Evolutionary conservation across 2,888 invertebrate species (phyloP).

Genomic region (Erebia epiphron): DNA sequence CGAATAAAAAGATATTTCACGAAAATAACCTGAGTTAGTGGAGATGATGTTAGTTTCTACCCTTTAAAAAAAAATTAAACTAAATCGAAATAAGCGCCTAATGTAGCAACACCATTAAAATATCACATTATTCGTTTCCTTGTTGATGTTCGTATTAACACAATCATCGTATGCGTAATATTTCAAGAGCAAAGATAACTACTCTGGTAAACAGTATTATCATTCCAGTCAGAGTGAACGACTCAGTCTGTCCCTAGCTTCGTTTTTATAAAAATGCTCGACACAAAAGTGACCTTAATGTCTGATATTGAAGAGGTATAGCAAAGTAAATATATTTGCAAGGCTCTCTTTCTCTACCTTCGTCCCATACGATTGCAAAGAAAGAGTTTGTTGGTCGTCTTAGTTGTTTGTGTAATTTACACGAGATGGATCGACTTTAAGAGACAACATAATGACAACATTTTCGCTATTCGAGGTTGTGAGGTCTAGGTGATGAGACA

Average conservation of each 20-base stretch:
- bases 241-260: background rate
- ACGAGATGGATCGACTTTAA: too few relatives aligned
- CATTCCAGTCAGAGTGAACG: background rate
- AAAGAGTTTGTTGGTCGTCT: too few relatives aligned
- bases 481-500: background rate
- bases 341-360: too few relatives aligned
- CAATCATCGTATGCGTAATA: slow-evolving; percentile 60
- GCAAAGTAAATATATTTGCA: too few relatives aligned
- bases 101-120: slow-evolving; percentile 15
- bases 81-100: background rate
- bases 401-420: too few relatives aligned
- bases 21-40: background rate
- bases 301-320: background rate
- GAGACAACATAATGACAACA: too few relatives aligned
- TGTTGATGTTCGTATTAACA: slow-evolving; percentile 64
- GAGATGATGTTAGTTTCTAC: background rate
- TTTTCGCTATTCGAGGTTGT: background rate
- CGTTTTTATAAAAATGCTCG: background rate
- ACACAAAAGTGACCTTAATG: background rate
- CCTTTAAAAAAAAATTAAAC: background rate
- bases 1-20: too few relatives aligned
- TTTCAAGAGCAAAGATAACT: slow-evolving; percentile 75
- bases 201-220: slow-evolving; percentile 56
- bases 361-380: background rate
- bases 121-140: slow-evolving; percentile 56